Percentiles rank a stretch among this genome's conserved stretches.
Conservation (phyloP, 2,888 invertebrate species). For the Thecophora atra region DNA sequence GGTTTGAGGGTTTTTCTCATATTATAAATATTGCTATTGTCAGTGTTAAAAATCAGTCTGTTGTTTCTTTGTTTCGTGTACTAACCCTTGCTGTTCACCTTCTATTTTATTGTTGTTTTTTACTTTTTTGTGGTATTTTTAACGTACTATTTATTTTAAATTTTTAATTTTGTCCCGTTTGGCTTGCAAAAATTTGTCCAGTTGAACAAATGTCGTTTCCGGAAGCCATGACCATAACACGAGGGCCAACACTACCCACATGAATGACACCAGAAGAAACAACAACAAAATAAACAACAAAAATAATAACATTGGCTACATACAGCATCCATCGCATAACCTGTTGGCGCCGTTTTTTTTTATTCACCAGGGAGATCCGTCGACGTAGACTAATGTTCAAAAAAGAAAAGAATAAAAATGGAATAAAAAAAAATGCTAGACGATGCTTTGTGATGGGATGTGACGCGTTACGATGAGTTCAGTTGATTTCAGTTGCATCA, state of each 20-base stretch:
- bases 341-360: too few relatives aligned
- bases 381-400: too few relatives aligned
- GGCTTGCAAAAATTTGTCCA: neutral
- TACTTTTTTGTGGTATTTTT: neutral
- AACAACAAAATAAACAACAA: neutral
- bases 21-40: constrained; percentile 3
- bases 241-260: too few relatives aligned
- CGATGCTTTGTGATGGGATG: neutral
- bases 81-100: neutral
- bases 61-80: too few relatives aligned
- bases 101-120: constrained; percentile 10
- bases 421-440: too few relatives aligned
- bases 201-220: neutral
- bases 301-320: too few relatives aligned
- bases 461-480: neutral
- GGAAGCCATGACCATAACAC: neutral
- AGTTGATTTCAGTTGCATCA: neutral
- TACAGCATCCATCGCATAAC: too few relatives aligned
- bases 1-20: neutral
- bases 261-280: neutral
- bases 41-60: too few relatives aligned
- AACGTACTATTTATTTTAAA: too few relatives aligned
- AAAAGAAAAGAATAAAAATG: too few relatives aligned
- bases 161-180: too few relatives aligned
- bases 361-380: too few relatives aligned